Evolutionary conservation across 2,113 vertebrate genomes (phyloP).

Genomic region (Laterallus jamaicensis): DNA sequence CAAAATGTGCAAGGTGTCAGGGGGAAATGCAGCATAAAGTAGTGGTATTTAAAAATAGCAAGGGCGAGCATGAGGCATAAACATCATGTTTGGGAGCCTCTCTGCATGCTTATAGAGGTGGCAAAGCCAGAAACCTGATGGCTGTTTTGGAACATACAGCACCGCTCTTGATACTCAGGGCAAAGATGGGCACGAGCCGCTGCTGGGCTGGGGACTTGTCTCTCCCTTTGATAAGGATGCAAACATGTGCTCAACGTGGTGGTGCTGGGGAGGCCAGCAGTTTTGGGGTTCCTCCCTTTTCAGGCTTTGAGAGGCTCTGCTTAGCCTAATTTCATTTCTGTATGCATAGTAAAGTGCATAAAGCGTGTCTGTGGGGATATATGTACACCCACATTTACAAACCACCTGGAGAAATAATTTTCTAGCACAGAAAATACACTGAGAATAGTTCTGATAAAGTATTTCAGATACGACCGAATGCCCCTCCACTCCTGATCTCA

Average conservation of each 20-base stretch:
- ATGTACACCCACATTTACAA: not conserved
- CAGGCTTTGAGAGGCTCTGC: not conserved
- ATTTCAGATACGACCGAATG: not conserved
- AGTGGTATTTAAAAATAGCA: constrained; percentile 12
- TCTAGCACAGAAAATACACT: not conserved
- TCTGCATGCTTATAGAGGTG: not conserved
- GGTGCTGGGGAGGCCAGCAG: not conserved
- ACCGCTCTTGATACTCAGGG: not conserved
- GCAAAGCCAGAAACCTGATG: not conserved
- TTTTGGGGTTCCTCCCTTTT: not conserved
- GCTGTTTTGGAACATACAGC: not conserved
- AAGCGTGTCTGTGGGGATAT: not conserved
- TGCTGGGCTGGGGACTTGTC: not conserved
- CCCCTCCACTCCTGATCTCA: not conserved
- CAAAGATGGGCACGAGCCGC: not conserved
- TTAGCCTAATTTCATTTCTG: not conserved
- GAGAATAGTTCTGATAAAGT: not conserved
- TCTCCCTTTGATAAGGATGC: fast-evolving
- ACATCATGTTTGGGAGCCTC: not conserved
- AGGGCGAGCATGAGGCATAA: not conserved
- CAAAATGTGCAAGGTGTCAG: not conserved
- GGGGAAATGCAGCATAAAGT: not conserved
- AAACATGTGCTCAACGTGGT: fast-evolving
- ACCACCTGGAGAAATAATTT: not conserved
- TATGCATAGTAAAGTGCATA: not conserved